Evolutionary conservation across 2,113 vertebrate genomes (phyloP).

Genomic region (Ariopsis seemanni): DNA sequence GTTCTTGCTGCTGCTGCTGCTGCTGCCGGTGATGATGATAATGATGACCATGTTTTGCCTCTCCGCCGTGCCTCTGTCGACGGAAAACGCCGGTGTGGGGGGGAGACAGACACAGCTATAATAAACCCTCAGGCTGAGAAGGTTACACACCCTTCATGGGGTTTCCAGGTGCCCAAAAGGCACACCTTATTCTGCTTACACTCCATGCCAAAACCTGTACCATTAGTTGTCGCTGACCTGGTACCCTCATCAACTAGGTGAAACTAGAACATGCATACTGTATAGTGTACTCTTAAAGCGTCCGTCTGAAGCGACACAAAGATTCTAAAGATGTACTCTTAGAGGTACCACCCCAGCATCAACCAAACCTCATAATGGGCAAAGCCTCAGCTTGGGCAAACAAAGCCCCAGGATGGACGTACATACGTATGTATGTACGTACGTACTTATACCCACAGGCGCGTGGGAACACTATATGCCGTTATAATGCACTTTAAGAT

Average conservation of each 20-base stretch:
- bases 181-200: not conserved
- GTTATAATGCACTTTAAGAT: no score
- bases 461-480: no score
- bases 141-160: no score
- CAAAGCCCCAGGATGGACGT: no score
- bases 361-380: no score
- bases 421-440: no score
- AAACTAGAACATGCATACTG: not conserved
- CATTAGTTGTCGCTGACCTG: not conserved
- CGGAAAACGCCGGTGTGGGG: slow-evolving; percentile 59
- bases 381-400: no score
- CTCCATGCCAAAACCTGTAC: not conserved
- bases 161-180: not conserved
- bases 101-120: slow-evolving; percentile 32
- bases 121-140: not conserved
- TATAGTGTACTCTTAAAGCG: not conserved
- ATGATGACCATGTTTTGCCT: slow-evolving; percentile 81
- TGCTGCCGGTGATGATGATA: slow-evolving; percentile 37
- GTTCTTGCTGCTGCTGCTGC: slow-evolving; percentile 64
- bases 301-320: no score
- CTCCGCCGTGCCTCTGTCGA: slow-evolving; percentile 52
- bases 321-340: no score
- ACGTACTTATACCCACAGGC: no score
- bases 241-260: no score
- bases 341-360: no score